phyloP scores from a whole-genome alignment of 2,888 invertebrate genomes.

The Panzeria rudis region DNA sequence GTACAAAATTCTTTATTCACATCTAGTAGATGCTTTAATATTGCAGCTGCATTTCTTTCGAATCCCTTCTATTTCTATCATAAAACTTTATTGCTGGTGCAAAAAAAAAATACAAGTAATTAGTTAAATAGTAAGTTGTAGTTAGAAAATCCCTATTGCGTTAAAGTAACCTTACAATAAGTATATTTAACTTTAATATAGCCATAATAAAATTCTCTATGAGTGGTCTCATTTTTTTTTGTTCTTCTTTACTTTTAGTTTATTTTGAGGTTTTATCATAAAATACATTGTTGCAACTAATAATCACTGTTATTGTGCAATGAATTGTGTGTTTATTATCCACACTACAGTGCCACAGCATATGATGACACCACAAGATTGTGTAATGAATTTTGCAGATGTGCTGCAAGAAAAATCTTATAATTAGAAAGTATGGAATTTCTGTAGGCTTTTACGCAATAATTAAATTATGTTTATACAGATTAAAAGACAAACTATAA shows the following conservation, averaged over 20 bases:
- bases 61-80: constrained; percentile 5
- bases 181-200: constrained; percentile 29
- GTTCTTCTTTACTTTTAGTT: background rate
- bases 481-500: background rate
- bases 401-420: background rate
- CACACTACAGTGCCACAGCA: constrained; percentile 12
- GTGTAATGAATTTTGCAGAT: constrained; percentile 15
- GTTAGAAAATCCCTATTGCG: constrained; percentile 16
- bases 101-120: background rate
- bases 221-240: background rate
- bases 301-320: constrained; percentile 57
- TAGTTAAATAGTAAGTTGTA: constrained; percentile 15
- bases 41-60: constrained; percentile 54
- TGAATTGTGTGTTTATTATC: constrained; percentile 41
- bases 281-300: constrained; percentile 65
- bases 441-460: background rate
- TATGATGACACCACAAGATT: constrained; percentile 53
- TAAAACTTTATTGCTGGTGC: constrained; percentile 55
- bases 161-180: constrained; percentile 31
- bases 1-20: background rate
- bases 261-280: constrained; percentile 45
- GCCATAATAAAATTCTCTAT: constrained; percentile 51
- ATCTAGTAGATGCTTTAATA: background rate
- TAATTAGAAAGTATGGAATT: constrained; percentile 45
- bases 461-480: background rate